Evolutionary conservation across 2,113 vertebrate species (phyloP), one percentile per base, ranked within the genome.

Genomic region (Ochotona curzoniae): DNA sequence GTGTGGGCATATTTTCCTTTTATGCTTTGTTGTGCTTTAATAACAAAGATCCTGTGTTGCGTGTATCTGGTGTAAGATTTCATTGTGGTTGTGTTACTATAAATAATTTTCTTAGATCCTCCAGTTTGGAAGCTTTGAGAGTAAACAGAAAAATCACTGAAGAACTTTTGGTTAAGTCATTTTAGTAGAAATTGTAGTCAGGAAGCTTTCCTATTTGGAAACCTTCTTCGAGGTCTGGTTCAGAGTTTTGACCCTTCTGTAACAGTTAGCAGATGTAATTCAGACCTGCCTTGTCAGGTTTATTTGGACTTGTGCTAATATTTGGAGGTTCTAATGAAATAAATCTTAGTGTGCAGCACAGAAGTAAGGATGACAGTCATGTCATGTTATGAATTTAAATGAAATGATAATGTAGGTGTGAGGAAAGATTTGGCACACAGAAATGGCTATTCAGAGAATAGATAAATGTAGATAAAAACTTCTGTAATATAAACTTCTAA

Each of bases 391-490:
- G 67, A 86, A 79, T 94, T 83, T 90, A 69, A 91, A 67, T 84
- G 87, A 83, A 89, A 80, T 64, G 89, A 35, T 15, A 73, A 10
- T 83, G 26, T 94, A 89, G 44, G 38, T 94, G 15, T 94, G 76
- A 87, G 81, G 67, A 83, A 71, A 89, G 35, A 80, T 81, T 81
- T 82, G 83, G 38, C 60, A 94, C 60, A 49, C 64, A 89, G 70
- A 84, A 87, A 74, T 91, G 73, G 35, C 66, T 94, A 32, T 93
- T 94, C 25, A 95, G 71, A 93, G 28, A 91, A 80, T 20, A 95
- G 26, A 73, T 88, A 85, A 84, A 69, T 8, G 8, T 78, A 92
- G 49, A 91, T 90, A 86, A 91, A 94, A 95, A 92, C 66, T 92
- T 83, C 13, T 86, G 7, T 94, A 90, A 88, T 92, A 73, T 0